phyloP scores from a whole-genome alignment of 64 coral and sea anemone genomes.

The Acropora yongei region DNA sequence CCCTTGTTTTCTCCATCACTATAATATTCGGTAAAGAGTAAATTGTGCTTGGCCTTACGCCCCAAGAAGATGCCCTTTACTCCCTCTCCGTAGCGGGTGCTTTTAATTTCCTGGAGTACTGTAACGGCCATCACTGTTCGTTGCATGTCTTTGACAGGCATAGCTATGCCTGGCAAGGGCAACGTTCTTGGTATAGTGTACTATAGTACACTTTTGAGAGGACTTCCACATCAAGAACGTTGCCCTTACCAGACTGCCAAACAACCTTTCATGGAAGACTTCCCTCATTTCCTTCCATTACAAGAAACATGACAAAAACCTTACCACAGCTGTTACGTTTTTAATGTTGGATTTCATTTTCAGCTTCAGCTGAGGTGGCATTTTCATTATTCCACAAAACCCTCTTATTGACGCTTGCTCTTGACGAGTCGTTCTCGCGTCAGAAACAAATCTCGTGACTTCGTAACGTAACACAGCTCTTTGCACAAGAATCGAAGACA shows the following conservation, averaged over 20 bases:
- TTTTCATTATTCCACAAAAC: conserved; percentile 63
- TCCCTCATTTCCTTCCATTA: too few species aligned
- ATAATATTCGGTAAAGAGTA: conserved; percentile 49
- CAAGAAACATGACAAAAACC: too few species aligned
- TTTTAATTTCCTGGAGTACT: conserved; percentile 33
- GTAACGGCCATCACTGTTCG: conserved; percentile 25
- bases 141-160: conserved; percentile 13
- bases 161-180: too few species aligned
- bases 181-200: too few species aligned
- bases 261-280: too few species aligned
- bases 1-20: conserved; percentile 72
- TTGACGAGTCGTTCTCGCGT: conserved; percentile 35
- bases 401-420: conserved; percentile 10
- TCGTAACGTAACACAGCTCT: background rate
- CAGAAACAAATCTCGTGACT: conserved; percentile 62
- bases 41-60: conserved; percentile 38
- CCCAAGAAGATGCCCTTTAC: conserved; percentile 26
- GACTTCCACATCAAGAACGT: too few species aligned
- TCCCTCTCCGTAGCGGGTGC: conserved; percentile 52
- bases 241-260: too few species aligned
- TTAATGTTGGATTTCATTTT: conserved; percentile 4
- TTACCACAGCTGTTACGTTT: background rate
- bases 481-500: too few species aligned
- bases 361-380: conserved; percentile 28
- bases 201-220: too few species aligned